Percentiles rank a stretch among this genome's conserved stretches.
phyloP scores from a whole-genome alignment of 2,797 vertebrate genomes.

The Stomatorhinus walkeri region DNA sequence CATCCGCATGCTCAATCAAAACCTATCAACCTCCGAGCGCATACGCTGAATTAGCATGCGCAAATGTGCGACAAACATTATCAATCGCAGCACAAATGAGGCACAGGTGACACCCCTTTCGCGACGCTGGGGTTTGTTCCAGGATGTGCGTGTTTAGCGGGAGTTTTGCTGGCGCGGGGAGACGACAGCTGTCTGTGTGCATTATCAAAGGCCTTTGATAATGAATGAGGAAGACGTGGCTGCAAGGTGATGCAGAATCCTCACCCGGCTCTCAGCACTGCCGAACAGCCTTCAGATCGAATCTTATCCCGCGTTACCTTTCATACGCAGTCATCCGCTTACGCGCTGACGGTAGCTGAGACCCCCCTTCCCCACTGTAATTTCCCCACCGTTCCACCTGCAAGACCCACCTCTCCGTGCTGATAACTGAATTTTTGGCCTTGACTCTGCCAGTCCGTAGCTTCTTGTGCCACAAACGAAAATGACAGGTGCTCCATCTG shows the following conservation, averaged over 20 bases:
- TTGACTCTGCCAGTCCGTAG: not conserved
- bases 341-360: not conserved
- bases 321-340: slow-evolving; percentile 37
- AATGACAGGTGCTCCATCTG: not conserved
- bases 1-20: not conserved
- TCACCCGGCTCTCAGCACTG: slow-evolving; percentile 22
- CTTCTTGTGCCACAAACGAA: not conserved
- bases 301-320: slow-evolving; percentile 35
- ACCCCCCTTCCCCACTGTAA: not conserved
- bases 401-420: not conserved
- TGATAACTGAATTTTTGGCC: not conserved
- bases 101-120: not conserved
- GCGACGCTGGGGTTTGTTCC: too few relatives aligned
- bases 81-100: not conserved
- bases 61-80: not conserved
- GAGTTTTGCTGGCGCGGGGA: not conserved
- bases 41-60: not conserved
- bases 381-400: not conserved
- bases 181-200: slow-evolving; percentile 18
- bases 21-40: not conserved
- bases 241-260: not conserved
- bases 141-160: not conserved
- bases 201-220: slow-evolving; percentile 27
- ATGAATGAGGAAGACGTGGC: slow-evolving; percentile 21
- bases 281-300: slow-evolving; percentile 35